Evolutionary conservation across 2,113 vertebrate species (phyloP).

Genomic region (Rostratula benghalensis): DNA sequence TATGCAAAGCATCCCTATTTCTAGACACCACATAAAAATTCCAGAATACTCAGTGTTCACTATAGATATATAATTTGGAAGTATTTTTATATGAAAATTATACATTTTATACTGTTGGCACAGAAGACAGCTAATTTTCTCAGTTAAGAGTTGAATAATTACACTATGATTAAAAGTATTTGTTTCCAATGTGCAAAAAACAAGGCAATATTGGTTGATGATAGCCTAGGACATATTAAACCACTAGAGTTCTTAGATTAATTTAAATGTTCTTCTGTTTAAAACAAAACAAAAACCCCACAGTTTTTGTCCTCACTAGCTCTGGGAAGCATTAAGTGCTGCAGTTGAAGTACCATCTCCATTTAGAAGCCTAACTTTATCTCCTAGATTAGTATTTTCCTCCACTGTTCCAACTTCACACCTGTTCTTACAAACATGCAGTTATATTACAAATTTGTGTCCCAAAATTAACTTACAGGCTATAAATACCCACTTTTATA

Average conservation of each 20-base stretch:
- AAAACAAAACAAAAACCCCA: neutral
- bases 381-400: neutral
- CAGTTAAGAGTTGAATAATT: slow-evolving; percentile 26
- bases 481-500: neutral
- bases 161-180: neutral
- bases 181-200: neutral
- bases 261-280: neutral
- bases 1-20: slow-evolving; percentile 6
- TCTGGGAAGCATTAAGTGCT: neutral
- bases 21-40: slow-evolving; percentile 44
- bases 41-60: slow-evolving; percentile 8
- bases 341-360: neutral
- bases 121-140: slow-evolving; percentile 27
- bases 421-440: neutral
- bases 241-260: neutral
- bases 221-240: neutral
- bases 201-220: neutral
- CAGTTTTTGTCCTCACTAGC: neutral
- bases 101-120: slow-evolving; percentile 38
- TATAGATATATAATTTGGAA: slow-evolving; percentile 63
- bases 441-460: neutral
- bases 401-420: neutral
- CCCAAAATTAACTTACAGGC: neutral
- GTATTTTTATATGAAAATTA: slow-evolving; percentile 74
- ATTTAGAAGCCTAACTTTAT: neutral